Percentiles rank a stretch among this genome's conserved stretches.
phyloP scores from a whole-genome alignment of 2,797 vertebrate genomes.

The Rhabdophis nuchalis region DNA sequence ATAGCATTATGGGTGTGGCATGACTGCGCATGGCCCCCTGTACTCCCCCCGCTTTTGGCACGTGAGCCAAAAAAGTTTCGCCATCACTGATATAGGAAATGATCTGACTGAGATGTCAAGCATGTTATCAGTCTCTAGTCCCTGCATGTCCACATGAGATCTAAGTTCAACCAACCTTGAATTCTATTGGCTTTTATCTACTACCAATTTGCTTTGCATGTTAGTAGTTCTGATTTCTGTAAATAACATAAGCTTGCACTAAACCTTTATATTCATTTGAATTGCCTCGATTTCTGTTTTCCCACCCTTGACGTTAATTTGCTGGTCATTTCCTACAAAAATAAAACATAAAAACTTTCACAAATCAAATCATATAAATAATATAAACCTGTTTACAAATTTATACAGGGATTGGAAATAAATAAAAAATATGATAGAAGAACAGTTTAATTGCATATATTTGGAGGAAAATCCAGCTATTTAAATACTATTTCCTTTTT shows the following conservation, averaged over 20 bases:
- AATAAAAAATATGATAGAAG: conserved; percentile 41
- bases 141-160: not conserved
- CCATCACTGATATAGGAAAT: too few relatives aligned
- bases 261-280: not conserved
- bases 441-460: not conserved
- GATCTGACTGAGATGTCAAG: not conserved
- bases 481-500: not conserved
- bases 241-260: not conserved
- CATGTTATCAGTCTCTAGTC: not conserved
- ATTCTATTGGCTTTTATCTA: not conserved
- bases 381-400: conserved; percentile 26
- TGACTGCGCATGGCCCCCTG: too few relatives aligned
- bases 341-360: not conserved
- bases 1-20: too few relatives aligned
- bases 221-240: not conserved
- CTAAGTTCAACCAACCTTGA: not conserved
- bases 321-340: not conserved
- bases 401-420: conserved; percentile 23
- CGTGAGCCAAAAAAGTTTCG: too few relatives aligned
- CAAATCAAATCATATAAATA: not conserved
- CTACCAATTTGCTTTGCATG: not conserved
- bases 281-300: not conserved
- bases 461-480: conserved; percentile 29
- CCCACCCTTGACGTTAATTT: not conserved
- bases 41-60: too few relatives aligned